phyloP scores from a whole-genome alignment of 2,113 vertebrate genomes.

The Dicrurus megarhynchus region DNA sequence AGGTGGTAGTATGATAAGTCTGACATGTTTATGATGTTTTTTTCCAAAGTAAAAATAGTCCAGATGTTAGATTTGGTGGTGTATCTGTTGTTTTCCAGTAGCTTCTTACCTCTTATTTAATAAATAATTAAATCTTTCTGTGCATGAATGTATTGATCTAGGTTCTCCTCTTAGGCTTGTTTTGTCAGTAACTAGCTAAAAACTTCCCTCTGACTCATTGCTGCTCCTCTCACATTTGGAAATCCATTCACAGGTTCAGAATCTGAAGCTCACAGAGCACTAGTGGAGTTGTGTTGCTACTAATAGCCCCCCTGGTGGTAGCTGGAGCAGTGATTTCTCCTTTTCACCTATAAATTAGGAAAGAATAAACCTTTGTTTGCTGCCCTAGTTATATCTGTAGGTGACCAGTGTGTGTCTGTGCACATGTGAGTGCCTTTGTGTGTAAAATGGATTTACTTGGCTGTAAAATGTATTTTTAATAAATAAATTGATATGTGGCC shows the following conservation, averaged over 20 bases:
- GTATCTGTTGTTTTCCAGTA: background rate
- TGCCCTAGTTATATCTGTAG: background rate
- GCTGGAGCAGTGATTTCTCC: background rate
- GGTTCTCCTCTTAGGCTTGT: background rate
- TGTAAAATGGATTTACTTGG: background rate
- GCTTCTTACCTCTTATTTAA: background rate
- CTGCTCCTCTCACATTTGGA: slow-evolving; percentile 57
- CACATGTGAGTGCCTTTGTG: background rate
- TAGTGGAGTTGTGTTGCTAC: background rate
- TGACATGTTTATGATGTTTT: background rate
- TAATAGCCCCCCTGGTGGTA: background rate
- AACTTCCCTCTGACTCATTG: slow-evolving; percentile 47
- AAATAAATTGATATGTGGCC: background rate
- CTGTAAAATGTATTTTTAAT: background rate
- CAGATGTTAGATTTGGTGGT: background rate
- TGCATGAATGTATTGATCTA: background rate
- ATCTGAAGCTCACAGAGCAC: background rate
- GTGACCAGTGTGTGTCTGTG: background rate
- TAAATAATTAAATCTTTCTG: background rate
- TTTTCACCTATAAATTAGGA: background rate
- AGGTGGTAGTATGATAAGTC: background rate
- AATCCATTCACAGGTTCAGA: slow-evolving; percentile 51
- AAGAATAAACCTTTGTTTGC: background rate
- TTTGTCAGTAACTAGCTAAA: slow-evolving; percentile 12
- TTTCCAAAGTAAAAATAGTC: background rate